Percentiles rank a stretch among this genome's conserved stretches.
Evolutionary conservation across 2,113 vertebrate genomes (phyloP).

Genomic region (Chaetodon auriga): DNA sequence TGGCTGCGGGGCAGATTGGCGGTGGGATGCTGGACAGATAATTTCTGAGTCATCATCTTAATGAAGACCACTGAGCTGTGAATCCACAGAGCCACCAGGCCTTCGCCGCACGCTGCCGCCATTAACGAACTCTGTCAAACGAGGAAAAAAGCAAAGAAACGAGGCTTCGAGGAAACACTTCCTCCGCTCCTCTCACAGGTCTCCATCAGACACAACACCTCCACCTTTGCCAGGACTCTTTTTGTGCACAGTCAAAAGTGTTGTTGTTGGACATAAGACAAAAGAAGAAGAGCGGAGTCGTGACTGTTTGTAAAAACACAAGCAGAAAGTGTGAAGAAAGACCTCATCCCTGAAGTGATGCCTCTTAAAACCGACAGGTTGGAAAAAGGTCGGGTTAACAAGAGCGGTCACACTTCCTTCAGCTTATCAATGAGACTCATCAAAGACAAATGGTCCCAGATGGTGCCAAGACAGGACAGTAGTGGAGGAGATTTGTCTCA

Average conservation of each 20-base stretch:
- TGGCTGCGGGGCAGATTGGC: conserved; percentile 62
- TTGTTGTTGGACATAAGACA: too few relatives aligned
- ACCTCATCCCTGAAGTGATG: too few relatives aligned
- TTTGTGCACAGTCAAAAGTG: too few relatives aligned
- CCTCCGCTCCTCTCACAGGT: not conserved
- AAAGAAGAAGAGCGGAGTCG: too few relatives aligned
- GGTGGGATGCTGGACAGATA: conserved; percentile 66
- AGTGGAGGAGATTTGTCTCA: too few relatives aligned
- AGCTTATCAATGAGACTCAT: not conserved
- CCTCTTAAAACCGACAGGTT: too few relatives aligned
- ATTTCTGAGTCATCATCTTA: conserved; percentile 69
- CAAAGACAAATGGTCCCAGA: too few relatives aligned
- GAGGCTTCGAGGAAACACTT: conserved; percentile 2
- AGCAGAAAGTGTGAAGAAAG: too few relatives aligned
- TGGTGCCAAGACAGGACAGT: too few relatives aligned
- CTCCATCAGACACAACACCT: conserved; percentile 1
- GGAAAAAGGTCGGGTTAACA: too few relatives aligned
- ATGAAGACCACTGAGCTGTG: conserved; percentile 69
- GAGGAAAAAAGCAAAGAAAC: not conserved
- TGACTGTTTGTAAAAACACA: too few relatives aligned
- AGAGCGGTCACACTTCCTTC: not conserved
- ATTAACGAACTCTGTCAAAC: conserved; percentile 8
- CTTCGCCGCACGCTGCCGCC: conserved; percentile 14
- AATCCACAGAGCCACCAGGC: conserved; percentile 60
- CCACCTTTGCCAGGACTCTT: too few relatives aligned